A percentile compares a stretch with the other conserved stretches of the same genome.
phyloP scores from a whole-genome alignment of 2,113 vertebrate genomes.

The Zosterops pallidus region DNA sequence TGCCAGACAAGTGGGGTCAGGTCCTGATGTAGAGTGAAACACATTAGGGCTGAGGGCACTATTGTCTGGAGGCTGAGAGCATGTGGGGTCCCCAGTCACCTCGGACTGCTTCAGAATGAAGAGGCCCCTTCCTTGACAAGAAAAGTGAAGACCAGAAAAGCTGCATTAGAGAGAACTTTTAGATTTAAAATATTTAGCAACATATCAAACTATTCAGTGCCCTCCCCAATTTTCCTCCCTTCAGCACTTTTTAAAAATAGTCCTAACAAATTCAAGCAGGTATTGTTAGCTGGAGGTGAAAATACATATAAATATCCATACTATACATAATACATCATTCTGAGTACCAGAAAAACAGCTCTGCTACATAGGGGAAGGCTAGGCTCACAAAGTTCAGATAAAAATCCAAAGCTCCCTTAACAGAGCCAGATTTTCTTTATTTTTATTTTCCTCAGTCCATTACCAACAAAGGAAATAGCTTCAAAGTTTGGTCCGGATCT shows the following conservation, averaged over 20 bases:
- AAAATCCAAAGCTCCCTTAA: constrained; percentile 5
- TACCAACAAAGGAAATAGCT: constrained; percentile 19
- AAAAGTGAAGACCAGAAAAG: background rate
- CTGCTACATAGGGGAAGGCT: background rate
- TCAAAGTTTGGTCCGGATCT: background rate
- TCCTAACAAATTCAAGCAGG: constrained; percentile 30
- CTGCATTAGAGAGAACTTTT: background rate
- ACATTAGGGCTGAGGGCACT: background rate
- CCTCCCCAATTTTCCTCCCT: background rate
- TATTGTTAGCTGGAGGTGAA: constrained; percentile 50
- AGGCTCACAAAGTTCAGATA: background rate
- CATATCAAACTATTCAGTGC: background rate
- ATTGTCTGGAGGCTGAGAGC: background rate
- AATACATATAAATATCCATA: constrained; percentile 36
- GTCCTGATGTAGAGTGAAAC: background rate
- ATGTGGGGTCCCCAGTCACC: accelerated
- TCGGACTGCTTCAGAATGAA: background rate
- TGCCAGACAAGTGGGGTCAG: background rate
- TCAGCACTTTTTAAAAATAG: constrained; percentile 48
- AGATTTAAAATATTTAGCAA: constrained; percentile 24
- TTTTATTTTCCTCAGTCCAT: background rate
- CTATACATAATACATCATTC: constrained; percentile 32
- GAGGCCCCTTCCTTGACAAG: background rate
- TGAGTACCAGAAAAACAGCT: constrained; percentile 11
- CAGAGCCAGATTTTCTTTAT: constrained; percentile 3